Base-by-base conservation (phyloP, 2,888 invertebrate genomes). In the Saturnia pavonia region DNA sequence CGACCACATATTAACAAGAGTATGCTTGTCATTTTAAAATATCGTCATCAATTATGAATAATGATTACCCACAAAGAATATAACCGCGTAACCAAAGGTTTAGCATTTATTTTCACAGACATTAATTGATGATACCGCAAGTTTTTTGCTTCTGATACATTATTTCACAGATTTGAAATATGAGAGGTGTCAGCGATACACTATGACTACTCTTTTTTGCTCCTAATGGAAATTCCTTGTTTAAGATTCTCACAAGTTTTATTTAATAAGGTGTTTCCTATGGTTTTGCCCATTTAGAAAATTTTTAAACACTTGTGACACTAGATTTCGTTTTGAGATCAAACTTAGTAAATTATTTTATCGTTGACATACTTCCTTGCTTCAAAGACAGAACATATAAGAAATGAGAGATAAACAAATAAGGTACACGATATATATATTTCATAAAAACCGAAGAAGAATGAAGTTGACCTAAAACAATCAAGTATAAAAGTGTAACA, bases 111-210 rank as follows among this genome's bases (percentile, higher is more conserved):
- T 65, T 65, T 65, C 65, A 8, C 34, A 65, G 65, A 65, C 65
- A 34, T 12, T 65, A 65, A 65, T 65, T 34, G 65, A 40, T 65
- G 65, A 65, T 65, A 40, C 11, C 65, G n/a, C 34, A 65, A 6
- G 43, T 51, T 63, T 27, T 65, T 34, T 65, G 65, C 51, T 14
- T 25, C 57, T n/a, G n/a, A 68, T 51, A 68, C 27, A n/a, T 43
- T 51, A 34, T 65, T 40, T 60, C 22, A 70, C 48, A 34, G 19
- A 66, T 48, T 45, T 65, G 27, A 51, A 27, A 22, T 63, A 68
- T 34, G 57, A 34, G 22, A 65, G 65, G 65, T 65, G 65, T 40
- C 65, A 40, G 19, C 65, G 40, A n/a, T 40, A 65, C 40, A 65
- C n/a, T 65, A 40, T 65, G 65, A 40, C 34, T 40, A 65, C 9